Conservation (phyloP, 1,140 invertebrate genomes). For the Telenomus remus region DNA sequence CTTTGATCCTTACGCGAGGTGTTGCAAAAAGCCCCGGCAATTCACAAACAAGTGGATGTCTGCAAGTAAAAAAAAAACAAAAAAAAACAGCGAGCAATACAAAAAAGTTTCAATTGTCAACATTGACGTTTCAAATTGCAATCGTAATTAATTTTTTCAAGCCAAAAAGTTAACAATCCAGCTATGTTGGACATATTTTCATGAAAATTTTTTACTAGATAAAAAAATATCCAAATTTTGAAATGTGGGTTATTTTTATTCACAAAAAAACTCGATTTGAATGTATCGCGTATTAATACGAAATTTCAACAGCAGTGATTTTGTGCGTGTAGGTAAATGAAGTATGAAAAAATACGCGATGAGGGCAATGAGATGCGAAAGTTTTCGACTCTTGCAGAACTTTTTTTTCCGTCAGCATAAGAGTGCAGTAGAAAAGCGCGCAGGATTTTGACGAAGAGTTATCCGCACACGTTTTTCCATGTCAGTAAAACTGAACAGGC, state of each 20-base stretch:
- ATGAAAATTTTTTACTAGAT: too few species aligned
- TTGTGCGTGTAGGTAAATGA: constrained; percentile 55
- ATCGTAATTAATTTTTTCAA: too few species aligned
- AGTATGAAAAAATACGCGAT: constrained; percentile 56
- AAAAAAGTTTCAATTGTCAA: too few species aligned
- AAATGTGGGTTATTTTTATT: not conserved
- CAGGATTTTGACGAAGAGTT: constrained; percentile 56
- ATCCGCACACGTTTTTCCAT: constrained; percentile 53
- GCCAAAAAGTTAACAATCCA: too few species aligned
- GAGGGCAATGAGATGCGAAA: constrained; percentile 60
- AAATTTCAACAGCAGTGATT: constrained; percentile 56
- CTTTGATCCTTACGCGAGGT: not conserved
- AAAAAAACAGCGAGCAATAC: too few species aligned
- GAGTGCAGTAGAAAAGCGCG: constrained; percentile 44
- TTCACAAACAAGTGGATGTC: too few species aligned
- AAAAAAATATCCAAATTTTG: constrained; percentile 12
- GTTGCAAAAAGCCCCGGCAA: constrained; percentile 3
- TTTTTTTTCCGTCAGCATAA: constrained; percentile 41
- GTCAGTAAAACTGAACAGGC: constrained; percentile 56
- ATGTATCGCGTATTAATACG: constrained; percentile 61
- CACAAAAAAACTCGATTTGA: constrained; percentile 30
- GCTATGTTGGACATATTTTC: too few species aligned
- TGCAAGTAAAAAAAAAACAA: too few species aligned
- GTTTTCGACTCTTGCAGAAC: constrained; percentile 55
- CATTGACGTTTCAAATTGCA: too few species aligned